Evolutionary conservation across 2,888 invertebrate genomes (phyloP), one percentile per base, ranked within the genome.

Genomic region (Pyrocoelia pectoralis): DNA sequence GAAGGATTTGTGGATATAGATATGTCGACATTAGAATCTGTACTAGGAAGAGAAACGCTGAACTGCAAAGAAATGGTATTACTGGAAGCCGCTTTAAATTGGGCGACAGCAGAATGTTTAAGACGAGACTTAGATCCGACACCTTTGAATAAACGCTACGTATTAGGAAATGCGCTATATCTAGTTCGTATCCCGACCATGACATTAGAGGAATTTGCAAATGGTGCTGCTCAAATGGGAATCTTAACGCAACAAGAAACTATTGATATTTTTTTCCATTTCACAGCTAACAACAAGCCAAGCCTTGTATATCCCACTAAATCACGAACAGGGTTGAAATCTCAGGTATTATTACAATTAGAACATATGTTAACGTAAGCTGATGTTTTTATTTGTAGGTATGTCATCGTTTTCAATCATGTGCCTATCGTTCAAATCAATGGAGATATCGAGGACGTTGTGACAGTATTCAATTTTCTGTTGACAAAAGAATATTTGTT

Each of bases 1-100:
- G 97, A 97, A 77, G 97, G 97, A 72, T 97, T 98, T 84, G 92
- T 94, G 70, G 97, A 98, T 80, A 96, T 98, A 77, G 97, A 97
- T 82, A 89, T 93, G 74, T 92, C 94, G 71, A 97, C 97, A 18
- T 86, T 97, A 73, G 93, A 95, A 81, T 94, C 94, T 62, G 95
- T 97, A 72, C 85, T 98, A 72, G 91, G 91, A 56, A 87, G 97
- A 70, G 97, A 98, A 83, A 97, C 97, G 1, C 85, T 98, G 48
- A 97, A 97, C 81, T 96, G 95, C 80, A 94, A 94, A 81, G 98
- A 98, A 83, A 92, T 94, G 73, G 91, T 93, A 79, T 83, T 95
- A 50, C 91, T 97, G 82, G 93, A 95, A 79, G 96, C 97, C 12
- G 95, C 95, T 0, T 84, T 96, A 66, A 89, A 92, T 70, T 98